phyloP scores from a whole-genome alignment of 2,797 vertebrate genomes.

The Graptemys geographica region DNA sequence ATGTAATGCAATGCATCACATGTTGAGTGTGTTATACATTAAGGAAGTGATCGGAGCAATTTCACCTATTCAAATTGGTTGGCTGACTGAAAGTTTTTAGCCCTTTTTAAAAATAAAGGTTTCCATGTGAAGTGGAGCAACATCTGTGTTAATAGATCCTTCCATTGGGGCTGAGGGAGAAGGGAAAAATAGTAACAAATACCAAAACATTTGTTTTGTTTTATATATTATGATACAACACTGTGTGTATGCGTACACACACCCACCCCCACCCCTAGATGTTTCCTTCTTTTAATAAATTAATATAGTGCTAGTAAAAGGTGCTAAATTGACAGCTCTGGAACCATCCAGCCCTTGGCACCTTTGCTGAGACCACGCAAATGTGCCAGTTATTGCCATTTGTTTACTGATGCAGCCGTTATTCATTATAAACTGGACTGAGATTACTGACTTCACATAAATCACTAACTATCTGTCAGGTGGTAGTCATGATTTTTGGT shows the following conservation, averaged over 20 bases:
- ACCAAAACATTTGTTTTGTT: not conserved
- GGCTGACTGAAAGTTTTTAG: not conserved
- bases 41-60: not conserved
- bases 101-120: not conserved
- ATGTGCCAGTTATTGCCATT: not conserved
- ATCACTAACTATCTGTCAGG: not conserved
- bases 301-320: not conserved
- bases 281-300: constrained; percentile 12
- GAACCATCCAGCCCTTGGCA: not conserved
- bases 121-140: fast-evolving
- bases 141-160: not conserved
- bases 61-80: not conserved
- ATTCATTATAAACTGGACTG: not conserved
- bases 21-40: not conserved
- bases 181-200: not conserved
- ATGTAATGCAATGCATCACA: not conserved
- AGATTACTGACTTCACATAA: not conserved
- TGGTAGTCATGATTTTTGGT: not conserved
- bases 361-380: not conserved
- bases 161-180: not conserved
- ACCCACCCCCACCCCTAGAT: not conserved
- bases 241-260: not conserved
- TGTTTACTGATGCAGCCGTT: not conserved
- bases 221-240: not conserved
- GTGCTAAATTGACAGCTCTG: not conserved